Conservation (phyloP, 64 coral and sea anemone species). For the Astreopora myriophthalma region DNA sequence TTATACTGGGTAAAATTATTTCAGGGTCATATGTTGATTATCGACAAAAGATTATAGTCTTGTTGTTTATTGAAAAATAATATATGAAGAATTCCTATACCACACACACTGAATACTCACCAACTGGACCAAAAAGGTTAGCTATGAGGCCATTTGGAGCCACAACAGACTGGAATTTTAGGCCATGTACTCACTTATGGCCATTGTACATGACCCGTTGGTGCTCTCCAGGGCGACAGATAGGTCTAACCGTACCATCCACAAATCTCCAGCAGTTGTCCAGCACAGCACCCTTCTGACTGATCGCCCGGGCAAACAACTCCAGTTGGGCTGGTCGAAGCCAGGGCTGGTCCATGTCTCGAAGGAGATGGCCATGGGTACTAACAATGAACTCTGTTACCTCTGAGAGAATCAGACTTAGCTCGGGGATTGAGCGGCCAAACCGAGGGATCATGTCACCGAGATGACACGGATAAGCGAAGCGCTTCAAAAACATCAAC, state of each 20-base stretch:
- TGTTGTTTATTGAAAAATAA: neutral
- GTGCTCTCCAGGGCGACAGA: no score
- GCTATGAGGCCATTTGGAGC: slow-evolving; percentile 6
- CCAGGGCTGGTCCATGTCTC: neutral
- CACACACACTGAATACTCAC: neutral
- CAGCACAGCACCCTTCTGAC: no score
- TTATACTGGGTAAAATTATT: no score
- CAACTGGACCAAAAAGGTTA: neutral
- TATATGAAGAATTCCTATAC: neutral
- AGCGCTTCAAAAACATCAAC: neutral
- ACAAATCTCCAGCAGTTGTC: no score
- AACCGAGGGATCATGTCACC: no score
- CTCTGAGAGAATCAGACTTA: slow-evolving; percentile 6
- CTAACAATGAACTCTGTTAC: neutral
- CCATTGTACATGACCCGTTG: neutral
- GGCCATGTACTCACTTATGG: neutral
- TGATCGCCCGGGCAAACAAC: no score
- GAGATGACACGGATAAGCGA: no score
- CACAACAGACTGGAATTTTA: slow-evolving; percentile 1
- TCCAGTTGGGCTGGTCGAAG: no score
- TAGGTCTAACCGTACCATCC: no score
- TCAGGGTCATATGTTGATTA: no score
- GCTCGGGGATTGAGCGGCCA: slow-evolving; percentile 2
- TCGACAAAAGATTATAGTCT: no score
- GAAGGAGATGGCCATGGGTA: neutral